Conservation (phyloP, 2,113 vertebrate genomes). For the Crotophaga sulcirostris region DNA sequence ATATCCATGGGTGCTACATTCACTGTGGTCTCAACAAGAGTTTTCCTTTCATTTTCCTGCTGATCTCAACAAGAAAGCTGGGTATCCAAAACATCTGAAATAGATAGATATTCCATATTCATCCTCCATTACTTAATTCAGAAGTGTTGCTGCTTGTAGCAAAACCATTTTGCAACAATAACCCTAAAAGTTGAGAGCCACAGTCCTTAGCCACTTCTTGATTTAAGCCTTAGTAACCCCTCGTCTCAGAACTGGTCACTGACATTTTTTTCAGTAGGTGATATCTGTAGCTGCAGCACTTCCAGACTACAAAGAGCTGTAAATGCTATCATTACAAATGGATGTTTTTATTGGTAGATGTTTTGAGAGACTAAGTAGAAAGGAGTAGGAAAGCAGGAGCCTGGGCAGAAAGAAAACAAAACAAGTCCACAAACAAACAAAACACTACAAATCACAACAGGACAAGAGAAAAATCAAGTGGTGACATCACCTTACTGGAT, state of each 20-base stretch:
- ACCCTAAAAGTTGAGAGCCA: neutral
- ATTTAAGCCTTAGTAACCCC: neutral
- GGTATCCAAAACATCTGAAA: neutral
- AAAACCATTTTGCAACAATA: neutral
- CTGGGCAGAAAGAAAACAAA: neutral
- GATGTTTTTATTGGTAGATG: neutral
- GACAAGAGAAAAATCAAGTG: neutral
- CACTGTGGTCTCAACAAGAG: neutral
- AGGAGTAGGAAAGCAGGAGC: neutral
- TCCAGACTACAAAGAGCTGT: neutral
- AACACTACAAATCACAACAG: conserved; percentile 50
- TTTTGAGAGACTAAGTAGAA: neutral
- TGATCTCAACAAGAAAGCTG: neutral
- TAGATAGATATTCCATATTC: neutral
- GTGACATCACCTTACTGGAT: neutral
- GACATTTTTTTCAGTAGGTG: neutral
- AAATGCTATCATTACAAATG: neutral
- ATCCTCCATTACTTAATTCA: neutral
- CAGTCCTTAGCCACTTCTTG: neutral
- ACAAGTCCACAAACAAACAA: conserved; percentile 10
- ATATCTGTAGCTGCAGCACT: neutral
- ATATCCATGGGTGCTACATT: neutral
- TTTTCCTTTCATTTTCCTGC: neutral
- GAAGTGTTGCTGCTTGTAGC: neutral
- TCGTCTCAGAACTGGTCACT: neutral